phyloP scores from a whole-genome alignment of 2,797 vertebrate genomes.

The Coregonus suidteri region DNA sequence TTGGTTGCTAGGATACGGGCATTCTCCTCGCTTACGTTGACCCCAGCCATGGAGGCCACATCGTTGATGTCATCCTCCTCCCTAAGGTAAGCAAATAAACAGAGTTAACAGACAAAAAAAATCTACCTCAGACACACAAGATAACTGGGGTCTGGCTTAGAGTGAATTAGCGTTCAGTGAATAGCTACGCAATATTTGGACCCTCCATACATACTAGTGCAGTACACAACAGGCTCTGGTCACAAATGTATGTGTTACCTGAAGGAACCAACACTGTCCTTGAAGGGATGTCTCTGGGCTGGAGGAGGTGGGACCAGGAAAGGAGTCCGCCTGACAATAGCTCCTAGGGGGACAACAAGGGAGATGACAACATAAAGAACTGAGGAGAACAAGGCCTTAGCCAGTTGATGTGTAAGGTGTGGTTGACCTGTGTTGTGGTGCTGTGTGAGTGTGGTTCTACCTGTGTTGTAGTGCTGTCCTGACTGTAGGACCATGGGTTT shows the following conservation, averaged over 20 bases:
- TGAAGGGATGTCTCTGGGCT: slow-evolving; percentile 47
- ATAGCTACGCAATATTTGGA: neutral
- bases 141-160: slow-evolving; percentile 20
- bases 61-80: slow-evolving; percentile 89
- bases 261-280: slow-evolving; percentile 64
- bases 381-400: neutral
- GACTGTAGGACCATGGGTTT: slow-evolving; percentile 47
- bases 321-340: slow-evolving; percentile 43
- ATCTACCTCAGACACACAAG: neutral
- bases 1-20: slow-evolving; percentile 75
- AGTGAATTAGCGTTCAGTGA: neutral
- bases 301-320: slow-evolving; percentile 37
- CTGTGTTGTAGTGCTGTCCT: slow-evolving; percentile 42
- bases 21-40: slow-evolving; percentile 82
- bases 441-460: slow-evolving; percentile 31
- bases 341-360: slow-evolving; percentile 26
- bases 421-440: neutral
- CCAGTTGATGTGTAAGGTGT: no score
- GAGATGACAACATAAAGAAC: neutral
- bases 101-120: slow-evolving; percentile 3
- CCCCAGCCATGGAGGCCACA: slow-evolving; percentile 86
- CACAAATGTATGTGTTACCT: slow-evolving; percentile 57
- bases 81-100: slow-evolving; percentile 54
- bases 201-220: neutral
- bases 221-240: slow-evolving; percentile 6